phyloP scores from a whole-genome alignment of 2,797 vertebrate species.

The Malacoctenus gilli region DNA sequence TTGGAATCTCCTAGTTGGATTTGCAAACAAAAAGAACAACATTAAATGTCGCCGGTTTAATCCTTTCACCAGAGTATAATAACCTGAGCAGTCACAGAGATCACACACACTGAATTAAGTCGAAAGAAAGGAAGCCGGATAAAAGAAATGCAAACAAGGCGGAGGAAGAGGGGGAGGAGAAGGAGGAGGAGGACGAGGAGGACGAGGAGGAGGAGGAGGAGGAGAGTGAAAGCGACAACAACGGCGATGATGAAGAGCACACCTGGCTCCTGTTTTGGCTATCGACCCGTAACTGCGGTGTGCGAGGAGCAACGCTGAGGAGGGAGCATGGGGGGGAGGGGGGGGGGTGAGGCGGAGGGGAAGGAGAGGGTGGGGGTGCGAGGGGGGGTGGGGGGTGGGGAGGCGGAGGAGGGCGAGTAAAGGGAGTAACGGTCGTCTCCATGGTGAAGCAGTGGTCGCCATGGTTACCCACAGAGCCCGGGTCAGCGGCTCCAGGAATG shows the following conservation, averaged over 20 bases:
- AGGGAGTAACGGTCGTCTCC: constrained; percentile 79
- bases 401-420: constrained; percentile 52
- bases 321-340: constrained; percentile 7
- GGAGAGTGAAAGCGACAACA: constrained; percentile 7
- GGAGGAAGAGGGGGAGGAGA: background rate
- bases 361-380: background rate
- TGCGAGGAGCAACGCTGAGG: constrained; percentile 26
- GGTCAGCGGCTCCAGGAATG: constrained; percentile 85
- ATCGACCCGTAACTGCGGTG: constrained; percentile 22
- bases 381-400: constrained; percentile 29
- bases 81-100: background rate
- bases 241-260: constrained; percentile 25
- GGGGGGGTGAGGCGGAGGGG: constrained; percentile 9
- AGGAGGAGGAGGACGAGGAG: background rate
- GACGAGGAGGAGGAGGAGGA: no score
- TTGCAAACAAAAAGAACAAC: background rate
- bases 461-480: constrained; percentile 82
- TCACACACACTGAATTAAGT: background rate
- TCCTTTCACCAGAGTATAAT: background rate
- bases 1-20: background rate
- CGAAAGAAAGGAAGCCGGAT: background rate
- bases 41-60: background rate
- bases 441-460: constrained; percentile 82
- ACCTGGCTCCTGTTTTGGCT: constrained; percentile 26
- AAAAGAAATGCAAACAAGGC: no score